Conservation (phyloP, 2,797 vertebrate species). For the Sorex maritimensis region DNA sequence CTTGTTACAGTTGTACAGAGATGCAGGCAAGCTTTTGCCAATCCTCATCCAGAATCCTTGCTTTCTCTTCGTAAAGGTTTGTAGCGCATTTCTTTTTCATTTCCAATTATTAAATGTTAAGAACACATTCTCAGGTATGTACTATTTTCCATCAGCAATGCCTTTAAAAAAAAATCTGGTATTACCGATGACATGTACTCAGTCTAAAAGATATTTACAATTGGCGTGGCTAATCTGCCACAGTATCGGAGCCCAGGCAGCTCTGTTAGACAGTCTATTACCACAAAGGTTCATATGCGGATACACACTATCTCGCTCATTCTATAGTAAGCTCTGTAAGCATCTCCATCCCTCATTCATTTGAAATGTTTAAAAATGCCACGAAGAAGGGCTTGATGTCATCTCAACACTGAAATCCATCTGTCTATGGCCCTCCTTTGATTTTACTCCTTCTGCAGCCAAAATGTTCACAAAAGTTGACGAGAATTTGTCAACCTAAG, state of each 20-base stretch:
- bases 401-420: constrained; percentile 73
- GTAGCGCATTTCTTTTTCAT: constrained; percentile 29
- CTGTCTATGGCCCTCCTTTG: constrained; percentile 73
- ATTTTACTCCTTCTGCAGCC: constrained; percentile 76
- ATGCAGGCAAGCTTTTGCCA: background rate
- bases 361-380: constrained; percentile 74
- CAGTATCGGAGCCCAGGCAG: background rate
- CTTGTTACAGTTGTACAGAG: background rate
- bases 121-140: constrained; percentile 1
- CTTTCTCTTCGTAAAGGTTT: background rate
- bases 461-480: constrained; percentile 71
- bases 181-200: background rate
- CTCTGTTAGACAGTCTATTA: background rate
- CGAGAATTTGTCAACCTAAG: constrained; percentile 75
- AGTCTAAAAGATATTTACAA: constrained; percentile 2
- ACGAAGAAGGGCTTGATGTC: constrained; percentile 70
- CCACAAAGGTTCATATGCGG: constrained; percentile 19
- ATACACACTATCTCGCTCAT: constrained; percentile 55
- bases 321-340: constrained; percentile 63
- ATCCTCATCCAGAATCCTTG: constrained; percentile 29
- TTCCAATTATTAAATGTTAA: constrained; percentile 6
- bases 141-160: constrained; percentile 22
- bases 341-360: constrained; percentile 64
- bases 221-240: constrained; percentile 22
- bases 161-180: background rate